Evolutionary conservation across 2,113 vertebrate species (phyloP), one percentile per base, ranked within the genome.

Genomic region (Atlantisia rogersi): DNA sequence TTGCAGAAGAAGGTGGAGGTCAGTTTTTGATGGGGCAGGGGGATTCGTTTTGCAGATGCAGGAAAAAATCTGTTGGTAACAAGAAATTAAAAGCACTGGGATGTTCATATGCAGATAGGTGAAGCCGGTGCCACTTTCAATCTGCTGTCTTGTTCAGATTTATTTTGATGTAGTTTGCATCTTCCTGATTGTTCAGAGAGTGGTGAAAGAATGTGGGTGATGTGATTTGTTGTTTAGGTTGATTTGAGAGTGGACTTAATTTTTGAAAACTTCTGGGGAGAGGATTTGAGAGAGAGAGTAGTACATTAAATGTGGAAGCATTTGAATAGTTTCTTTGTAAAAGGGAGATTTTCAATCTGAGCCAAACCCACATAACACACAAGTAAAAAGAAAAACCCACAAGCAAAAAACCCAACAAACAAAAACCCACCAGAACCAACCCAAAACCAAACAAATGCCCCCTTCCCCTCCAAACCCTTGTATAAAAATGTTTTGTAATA

Each of bases 21-120:
- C 25, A 3, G 0, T 28, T 77, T 86, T 87, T 70, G 20, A 5
- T 15, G 15, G 39, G 26, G 17, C 8, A 1, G 0, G 3, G 7
- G 8, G 5, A 3, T 77, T 56, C 15, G 4, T 46, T 85, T 91
- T 81, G 52, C 60, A 88, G 35, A 18, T 35, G 19, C 12, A 37
- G 15, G 44, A 82, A 56, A 68, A 55, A 78, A 39, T 71, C 29
- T 35, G 15, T 50, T 91, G n/a, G 20, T 48, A 88, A 37, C 5
- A 44, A 73, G 20, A 25, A 79, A 46, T 40, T 82, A 28, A 17
- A 25, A 50, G 19, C 44, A 2, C 37, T 76, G 22, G 11, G 39
- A 74, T 48, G 22, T 58, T 39, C 17, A 2, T 42, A 8, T 13
- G 29, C 7, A 52, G 16, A 18, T 6, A 77, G 26, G 9, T 79